Percentiles rank a stretch among this genome's conserved stretches.
Conservation (phyloP, 2,888 invertebrate genomes). For the Conomelus anceps region DNA sequence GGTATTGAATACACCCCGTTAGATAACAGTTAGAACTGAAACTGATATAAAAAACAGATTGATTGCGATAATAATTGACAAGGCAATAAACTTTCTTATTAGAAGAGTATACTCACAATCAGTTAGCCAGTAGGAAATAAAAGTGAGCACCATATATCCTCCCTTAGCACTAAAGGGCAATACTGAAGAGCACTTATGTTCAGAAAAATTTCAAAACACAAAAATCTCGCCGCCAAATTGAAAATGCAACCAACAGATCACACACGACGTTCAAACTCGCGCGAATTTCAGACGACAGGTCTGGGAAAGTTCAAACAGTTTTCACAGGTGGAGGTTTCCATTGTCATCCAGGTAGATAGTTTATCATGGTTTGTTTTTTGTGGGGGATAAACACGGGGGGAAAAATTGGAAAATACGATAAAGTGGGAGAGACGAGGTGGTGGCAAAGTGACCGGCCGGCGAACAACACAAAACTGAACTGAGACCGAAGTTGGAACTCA, state of each 20-base stretch:
- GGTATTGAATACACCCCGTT: too few species aligned
- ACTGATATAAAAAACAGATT: too few species aligned
- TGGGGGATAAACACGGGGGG: not conserved
- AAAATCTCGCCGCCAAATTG: not conserved
- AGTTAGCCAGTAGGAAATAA: not conserved
- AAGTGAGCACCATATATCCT: not conserved
- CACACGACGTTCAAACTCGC: not conserved
- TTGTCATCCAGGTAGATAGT: not conserved
- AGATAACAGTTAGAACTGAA: too few species aligned
- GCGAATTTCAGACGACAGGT: not conserved
- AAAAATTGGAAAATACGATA: too few species aligned
- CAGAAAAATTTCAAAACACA: not conserved
- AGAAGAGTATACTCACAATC: not conserved
- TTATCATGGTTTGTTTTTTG: not conserved
- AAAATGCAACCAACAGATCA: not conserved
- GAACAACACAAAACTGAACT: not conserved
- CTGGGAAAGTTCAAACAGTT: not conserved
- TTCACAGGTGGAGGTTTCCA: not conserved
- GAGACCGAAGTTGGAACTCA: not conserved
- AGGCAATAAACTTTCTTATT: too few species aligned
- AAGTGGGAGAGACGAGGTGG: not conserved
- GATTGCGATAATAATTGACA: too few species aligned
- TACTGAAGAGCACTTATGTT: not conserved
- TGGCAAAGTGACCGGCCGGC: not conserved
- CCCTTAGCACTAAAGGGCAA: not conserved